Evolutionary conservation across 2,113 vertebrate species (phyloP), one percentile per base, ranked within the genome.

Genomic region (Eira barbara): DNA sequence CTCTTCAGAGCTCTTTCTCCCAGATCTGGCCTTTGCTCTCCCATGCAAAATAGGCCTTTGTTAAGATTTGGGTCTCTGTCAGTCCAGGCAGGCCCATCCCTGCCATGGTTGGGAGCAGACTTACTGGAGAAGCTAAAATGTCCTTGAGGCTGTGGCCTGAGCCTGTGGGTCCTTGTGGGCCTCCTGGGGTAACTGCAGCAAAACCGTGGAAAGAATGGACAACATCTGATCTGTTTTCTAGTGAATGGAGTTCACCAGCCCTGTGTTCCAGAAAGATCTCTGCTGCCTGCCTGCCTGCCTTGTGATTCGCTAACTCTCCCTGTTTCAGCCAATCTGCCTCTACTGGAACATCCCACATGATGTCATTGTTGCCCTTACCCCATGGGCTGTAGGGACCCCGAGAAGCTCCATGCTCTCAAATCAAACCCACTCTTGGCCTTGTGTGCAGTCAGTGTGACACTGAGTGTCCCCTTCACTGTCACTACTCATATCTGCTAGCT

Each of bases 381-480:
- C 14, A 3, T 3, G 82, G 59, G 47, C 61, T 1, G 13, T 55
- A 0, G 0, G 39, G 45, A 31, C 27, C 8, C 34, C 57, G 12
- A 21, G 31, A 76, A 76, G 3, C 13, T 23, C 59, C 42, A 79
- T 0, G 20, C 20, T 36, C 39, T 42, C 73, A 80, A 47, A 9
- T 61, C 52, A 67, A 36, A 27, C 71, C 6, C 0, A 36, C 13
- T 18, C 34, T 34, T 4, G 2, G 9, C 39, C 25, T 69, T 2
- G 7, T 25, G 23, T 74, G 76, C 36, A 27, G 34, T 63, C 39
- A 21, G 20, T 10, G 8, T 17, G 57, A 7, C 7, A 4, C 31
- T 0, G 27, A 21, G 15, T 4, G 12, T 7, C 49, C 34, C 18
- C 3, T 49, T 18, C 3, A 2, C 12, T 55, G 5, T 23, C 8